A percentile compares a stretch with the other conserved stretches of the same genome.
Conservation (phyloP, 2,113 vertebrate species). For the Lycocorax pyrrhopterus region DNA sequence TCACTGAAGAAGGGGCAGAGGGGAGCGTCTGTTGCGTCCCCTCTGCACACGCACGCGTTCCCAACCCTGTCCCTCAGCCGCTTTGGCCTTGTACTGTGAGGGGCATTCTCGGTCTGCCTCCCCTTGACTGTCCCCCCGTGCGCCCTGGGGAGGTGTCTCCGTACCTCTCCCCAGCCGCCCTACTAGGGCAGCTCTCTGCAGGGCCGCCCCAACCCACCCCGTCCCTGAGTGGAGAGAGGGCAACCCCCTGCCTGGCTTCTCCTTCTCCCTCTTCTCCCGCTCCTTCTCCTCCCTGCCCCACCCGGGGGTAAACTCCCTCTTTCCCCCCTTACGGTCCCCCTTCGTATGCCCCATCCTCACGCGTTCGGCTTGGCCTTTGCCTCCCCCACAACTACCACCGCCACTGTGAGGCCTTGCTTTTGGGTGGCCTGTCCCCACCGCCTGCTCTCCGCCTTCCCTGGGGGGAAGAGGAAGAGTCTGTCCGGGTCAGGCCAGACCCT, state of each 20-base stretch:
- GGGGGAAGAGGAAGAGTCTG: not conserved
- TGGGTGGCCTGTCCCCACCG: not conserved
- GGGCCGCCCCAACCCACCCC: not conserved
- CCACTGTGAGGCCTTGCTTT: conserved; percentile 60
- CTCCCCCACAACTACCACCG: not conserved
- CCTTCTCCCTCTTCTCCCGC: not conserved
- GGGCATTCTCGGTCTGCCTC: not conserved
- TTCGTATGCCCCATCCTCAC: not conserved
- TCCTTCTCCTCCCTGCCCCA: not conserved
- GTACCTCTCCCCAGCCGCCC: not conserved
- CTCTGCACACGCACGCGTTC: not conserved
- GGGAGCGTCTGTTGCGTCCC: not conserved
- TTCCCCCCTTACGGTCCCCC: fast-evolving
- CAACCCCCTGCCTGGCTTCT: not conserved
- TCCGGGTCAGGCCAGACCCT: not conserved
- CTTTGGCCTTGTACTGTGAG: conserved; percentile 27
- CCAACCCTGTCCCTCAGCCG: not conserved
- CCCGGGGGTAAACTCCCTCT: not conserved
- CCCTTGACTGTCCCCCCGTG: fast-evolving
- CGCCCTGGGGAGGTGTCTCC: not conserved
- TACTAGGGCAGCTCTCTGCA: not conserved
- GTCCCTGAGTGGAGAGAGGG: not conserved
- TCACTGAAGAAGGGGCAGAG: not conserved
- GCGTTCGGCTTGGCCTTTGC: conserved; percentile 30
- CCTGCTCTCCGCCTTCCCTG: not conserved